Evolutionary conservation across 2,888 invertebrate species (phyloP).

Genomic region (Lissonota sp.): DNA sequence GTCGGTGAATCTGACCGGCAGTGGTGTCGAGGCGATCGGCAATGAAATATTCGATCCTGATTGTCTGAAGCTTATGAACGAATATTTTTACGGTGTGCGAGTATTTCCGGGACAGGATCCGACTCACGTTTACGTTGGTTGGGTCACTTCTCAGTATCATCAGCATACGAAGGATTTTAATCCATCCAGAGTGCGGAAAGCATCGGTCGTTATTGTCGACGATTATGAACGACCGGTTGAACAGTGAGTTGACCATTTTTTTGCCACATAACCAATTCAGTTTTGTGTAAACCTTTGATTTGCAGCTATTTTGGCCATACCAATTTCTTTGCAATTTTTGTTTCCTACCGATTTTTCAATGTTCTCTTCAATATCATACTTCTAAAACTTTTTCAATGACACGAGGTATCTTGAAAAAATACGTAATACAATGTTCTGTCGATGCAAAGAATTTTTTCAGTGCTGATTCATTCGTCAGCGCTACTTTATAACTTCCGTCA

Average conservation of each 20-base stretch:
- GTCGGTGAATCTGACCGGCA: slow-evolving; percentile 89
- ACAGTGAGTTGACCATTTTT: slow-evolving; percentile 85
- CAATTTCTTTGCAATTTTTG: not conserved
- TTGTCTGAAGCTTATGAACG: slow-evolving; percentile 96
- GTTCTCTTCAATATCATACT: too few species aligned
- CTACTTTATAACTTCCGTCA: not conserved
- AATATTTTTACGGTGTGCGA: slow-evolving; percentile 96
- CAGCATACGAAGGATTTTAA: slow-evolving; percentile 96
- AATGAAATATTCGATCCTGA: slow-evolving; percentile 95
- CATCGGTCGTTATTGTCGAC: slow-evolving; percentile 92
- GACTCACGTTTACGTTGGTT: slow-evolving; percentile 97
- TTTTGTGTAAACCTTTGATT: not conserved
- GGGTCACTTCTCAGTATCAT: slow-evolving; percentile 99
- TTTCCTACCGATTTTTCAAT: not conserved
- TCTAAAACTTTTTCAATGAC: too few species aligned
- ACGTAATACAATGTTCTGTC: too few species aligned
- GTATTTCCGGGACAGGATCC: slow-evolving; percentile 98
- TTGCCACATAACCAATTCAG: not conserved
- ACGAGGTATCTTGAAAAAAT: too few species aligned
- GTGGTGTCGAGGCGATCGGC: slow-evolving; percentile 91
- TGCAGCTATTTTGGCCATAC: not conserved
- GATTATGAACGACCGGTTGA: slow-evolving; percentile 91
- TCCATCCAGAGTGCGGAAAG: slow-evolving; percentile 92
- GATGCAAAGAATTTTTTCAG: not conserved
- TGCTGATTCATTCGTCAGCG: not conserved